Conservation (phyloP, 2,888 invertebrate genomes). For the Drosophila anomalipes region DNA sequence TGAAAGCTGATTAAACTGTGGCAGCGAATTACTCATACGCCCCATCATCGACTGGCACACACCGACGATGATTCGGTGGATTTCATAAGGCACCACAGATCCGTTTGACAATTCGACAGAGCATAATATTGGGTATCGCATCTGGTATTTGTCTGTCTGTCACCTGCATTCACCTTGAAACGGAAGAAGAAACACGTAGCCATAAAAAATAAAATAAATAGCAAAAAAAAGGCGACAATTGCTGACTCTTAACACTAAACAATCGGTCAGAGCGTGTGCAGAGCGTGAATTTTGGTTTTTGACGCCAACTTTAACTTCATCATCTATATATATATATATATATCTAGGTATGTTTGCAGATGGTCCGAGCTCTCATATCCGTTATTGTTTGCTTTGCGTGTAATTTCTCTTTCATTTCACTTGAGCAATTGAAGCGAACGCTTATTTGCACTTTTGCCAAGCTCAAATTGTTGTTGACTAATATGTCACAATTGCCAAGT, state of each 20-base stretch:
- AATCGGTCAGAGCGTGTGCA: conserved; percentile 6
- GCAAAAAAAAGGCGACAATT: conserved; percentile 27
- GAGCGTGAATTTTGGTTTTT: conserved; percentile 44
- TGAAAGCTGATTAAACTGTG: conserved; percentile 62
- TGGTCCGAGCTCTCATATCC: conserved; percentile 49
- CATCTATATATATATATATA: conserved; percentile 43
- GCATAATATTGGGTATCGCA: conserved; percentile 18
- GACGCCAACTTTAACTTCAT: conserved; percentile 18
- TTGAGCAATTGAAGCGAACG: conserved; percentile 79
- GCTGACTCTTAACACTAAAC: conserved; percentile 43
- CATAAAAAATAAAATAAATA: conserved; percentile 18
- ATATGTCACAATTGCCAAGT: conserved; percentile 83
- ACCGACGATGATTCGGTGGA: conserved; percentile 65
- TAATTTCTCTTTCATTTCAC: conserved; percentile 84
- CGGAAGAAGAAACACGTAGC: conserved; percentile 39
- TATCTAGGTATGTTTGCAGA: not conserved
- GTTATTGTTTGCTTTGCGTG: conserved; percentile 73
- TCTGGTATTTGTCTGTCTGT: not conserved
- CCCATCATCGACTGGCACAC: conserved; percentile 36
- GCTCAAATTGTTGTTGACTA: conserved; percentile 84
- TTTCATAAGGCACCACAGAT: conserved; percentile 66
- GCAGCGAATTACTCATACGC: conserved; percentile 68
- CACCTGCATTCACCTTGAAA: conserved; percentile 72
- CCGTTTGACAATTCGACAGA: conserved; percentile 53
- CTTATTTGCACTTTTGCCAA: conserved; percentile 83